Percentiles rank a stretch among this genome's conserved stretches.
Conservation (phyloP, 2,797 vertebrate species). For the Lutjanus campechanus region DNA sequence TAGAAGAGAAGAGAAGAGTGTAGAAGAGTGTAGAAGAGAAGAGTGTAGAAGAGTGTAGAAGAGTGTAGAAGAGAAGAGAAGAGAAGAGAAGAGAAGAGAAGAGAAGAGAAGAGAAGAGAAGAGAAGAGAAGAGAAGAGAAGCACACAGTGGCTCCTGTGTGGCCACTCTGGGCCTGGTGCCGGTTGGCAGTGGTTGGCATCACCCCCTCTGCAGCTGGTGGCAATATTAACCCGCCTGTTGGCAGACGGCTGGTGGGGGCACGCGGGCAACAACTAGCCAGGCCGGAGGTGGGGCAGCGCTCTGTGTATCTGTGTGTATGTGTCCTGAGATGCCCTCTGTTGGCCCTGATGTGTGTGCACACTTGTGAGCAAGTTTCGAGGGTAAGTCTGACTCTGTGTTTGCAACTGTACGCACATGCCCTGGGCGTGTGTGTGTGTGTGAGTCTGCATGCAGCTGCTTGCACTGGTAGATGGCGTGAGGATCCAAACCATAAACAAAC, state of each 20-base stretch:
- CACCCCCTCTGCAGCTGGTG: constrained; percentile 77
- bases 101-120: background rate
- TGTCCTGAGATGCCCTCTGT: constrained; percentile 78
- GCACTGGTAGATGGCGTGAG: constrained; percentile 39
- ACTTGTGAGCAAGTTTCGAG: constrained; percentile 48
- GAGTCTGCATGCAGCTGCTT: constrained; percentile 47
- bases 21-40: background rate
- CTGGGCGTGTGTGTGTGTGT: constrained; percentile 8
- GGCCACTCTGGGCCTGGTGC: constrained; percentile 66
- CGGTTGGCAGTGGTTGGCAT: constrained; percentile 64
- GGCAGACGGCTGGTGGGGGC: constrained; percentile 60
- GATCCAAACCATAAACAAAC: constrained; percentile 57
- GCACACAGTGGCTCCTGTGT: constrained; percentile 70
- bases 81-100: constrained; percentile 7
- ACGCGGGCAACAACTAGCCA: constrained; percentile 55
- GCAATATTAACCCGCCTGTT: constrained; percentile 77
- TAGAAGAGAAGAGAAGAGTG: too few relatives aligned
- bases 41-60: constrained; percentile 19
- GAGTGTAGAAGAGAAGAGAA: constrained; percentile 13
- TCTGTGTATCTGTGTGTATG: constrained; percentile 10
- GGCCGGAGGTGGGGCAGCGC: constrained; percentile 38
- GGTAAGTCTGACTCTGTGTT: constrained; percentile 49
- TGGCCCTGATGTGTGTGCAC: constrained; percentile 47
- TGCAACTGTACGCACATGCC: constrained; percentile 26
- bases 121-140: constrained; percentile 14